A percentile compares a stretch with the other conserved stretches of the same genome.
Conservation (phyloP, 2,113 vertebrate species). For the Megaleporinus macrocephalus region DNA sequence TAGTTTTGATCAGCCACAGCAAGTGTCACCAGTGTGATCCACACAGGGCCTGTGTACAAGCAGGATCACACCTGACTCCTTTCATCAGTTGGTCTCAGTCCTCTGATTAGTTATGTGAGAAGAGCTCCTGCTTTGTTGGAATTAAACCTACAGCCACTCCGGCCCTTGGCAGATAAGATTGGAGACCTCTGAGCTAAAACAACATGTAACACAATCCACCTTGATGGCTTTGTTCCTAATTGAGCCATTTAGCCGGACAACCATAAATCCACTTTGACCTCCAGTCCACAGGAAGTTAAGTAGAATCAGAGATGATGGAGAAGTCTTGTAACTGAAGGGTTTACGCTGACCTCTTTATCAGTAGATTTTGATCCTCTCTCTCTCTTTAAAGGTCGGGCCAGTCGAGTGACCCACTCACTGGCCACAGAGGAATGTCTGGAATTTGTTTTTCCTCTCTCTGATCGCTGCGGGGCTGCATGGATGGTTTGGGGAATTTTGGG, state of each 20-base stretch:
- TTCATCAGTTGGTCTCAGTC: too few relatives aligned
- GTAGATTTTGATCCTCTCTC: slow-evolving; percentile 2
- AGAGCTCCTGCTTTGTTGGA: too few relatives aligned
- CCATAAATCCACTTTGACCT: not conserved
- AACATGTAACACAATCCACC: too few relatives aligned
- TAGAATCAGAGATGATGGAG: slow-evolving; percentile 1
- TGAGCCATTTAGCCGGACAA: not conserved
- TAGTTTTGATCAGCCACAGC: not conserved
- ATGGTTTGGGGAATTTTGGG: slow-evolving; percentile 51
- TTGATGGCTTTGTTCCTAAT: not conserved
- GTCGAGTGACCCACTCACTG: slow-evolving; percentile 38
- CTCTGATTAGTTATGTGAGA: too few relatives aligned
- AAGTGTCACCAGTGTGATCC: too few relatives aligned
- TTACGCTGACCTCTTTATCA: slow-evolving; percentile 32
- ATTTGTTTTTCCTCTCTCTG: slow-evolving; percentile 47
- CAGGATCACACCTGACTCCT: too few relatives aligned
- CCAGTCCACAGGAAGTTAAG: not conserved
- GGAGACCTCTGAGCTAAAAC: not conserved
- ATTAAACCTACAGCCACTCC: too few relatives aligned
- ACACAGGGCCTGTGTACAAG: too few relatives aligned
- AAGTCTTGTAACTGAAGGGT: not conserved
- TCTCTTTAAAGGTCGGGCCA: slow-evolving; percentile 7
- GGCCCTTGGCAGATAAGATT: too few relatives aligned
- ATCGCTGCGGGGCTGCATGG: slow-evolving; percentile 45
- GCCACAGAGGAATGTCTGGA: slow-evolving; percentile 47